Base-by-base conservation (phyloP, 2,888 invertebrate species). In the Pseudococcus jackbeardsleyi region DNA sequence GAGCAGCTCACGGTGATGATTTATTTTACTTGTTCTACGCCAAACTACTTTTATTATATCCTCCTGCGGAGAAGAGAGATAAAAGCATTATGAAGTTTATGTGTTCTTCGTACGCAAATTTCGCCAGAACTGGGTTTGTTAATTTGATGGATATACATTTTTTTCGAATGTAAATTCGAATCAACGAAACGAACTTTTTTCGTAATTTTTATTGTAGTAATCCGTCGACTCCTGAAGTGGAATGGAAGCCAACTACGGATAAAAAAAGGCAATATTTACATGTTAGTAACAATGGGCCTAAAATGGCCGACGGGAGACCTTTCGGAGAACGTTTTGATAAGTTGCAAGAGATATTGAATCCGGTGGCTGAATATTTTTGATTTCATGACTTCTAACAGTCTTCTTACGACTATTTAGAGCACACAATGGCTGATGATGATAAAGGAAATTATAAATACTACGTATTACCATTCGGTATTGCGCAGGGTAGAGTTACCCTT, bases 21-120 rank as follows among this genome's bases (percentile, higher is more conserved):
- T 97, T 98, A 90, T 96, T 95, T 91, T 98, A 97, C 92, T 94
- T 98, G 77, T 98, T 98, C 91, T 98, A 98, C n/a, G 97, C 97
- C 91, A 98, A 98, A 0, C 93, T 97, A 90, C 96, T 97, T 91
- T 94, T 95, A 19, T 93, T 94, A 86, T 95, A 95, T 91, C 95
- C 94, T 90, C 98, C 97, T 92, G n/a, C 82, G 5, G 95, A 95
- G 19, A 93, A 94, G 3, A 95, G 95, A 90, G 98, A 98, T 92
- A 94, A 95, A 48, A 95, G 96, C 90, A 94, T 98, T 90, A 96
- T 96, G 91, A 95, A 94, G 91, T 93, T 96, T 90, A 95, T 98
- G 91, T 98, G 98, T 97, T 94, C 95, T 91, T n/a, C n/a, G 98
- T 97, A 92, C 98, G 96, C 97, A 2, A 98, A 98, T 92, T 98